Conservation (phyloP, 1,140 invertebrate genomes). For the Tetranychus cinnabarinus region DNA sequence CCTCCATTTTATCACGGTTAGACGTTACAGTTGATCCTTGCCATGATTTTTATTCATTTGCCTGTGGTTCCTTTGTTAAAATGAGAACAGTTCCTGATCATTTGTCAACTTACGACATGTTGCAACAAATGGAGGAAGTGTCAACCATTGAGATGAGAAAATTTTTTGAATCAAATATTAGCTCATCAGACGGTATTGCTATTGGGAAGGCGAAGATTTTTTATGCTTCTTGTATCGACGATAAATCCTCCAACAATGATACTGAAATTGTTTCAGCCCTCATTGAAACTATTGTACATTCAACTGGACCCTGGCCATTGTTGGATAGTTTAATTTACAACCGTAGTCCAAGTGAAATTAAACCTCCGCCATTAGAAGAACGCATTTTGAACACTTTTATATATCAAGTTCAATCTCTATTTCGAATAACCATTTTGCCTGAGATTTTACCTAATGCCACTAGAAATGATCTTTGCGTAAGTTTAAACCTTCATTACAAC, state of each 20-base stretch:
- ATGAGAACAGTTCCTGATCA: conserved; percentile 23
- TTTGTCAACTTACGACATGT: conserved; percentile 19
- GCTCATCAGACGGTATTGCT: conserved; percentile 17
- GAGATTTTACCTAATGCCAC: neutral
- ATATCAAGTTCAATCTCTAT: conserved; percentile 27
- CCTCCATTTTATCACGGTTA: conserved; percentile 1
- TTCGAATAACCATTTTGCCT: conserved; percentile 26
- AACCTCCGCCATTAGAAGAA: conserved; percentile 15
- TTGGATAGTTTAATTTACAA: conserved; percentile 12
- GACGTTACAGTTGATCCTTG: conserved; percentile 25
- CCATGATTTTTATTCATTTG: conserved; percentile 41
- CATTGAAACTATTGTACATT: conserved; percentile 16
- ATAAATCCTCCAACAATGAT: conserved; percentile 12
- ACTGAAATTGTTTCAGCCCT: conserved; percentile 18
- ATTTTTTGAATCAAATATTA: conserved; percentile 7
- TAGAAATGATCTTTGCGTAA: neutral
- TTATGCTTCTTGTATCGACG: conserved; percentile 29
- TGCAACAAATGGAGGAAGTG: conserved; percentile 26
- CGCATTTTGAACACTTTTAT: conserved; percentile 25
- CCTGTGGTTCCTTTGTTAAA: conserved; percentile 29
- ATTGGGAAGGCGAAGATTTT: conserved; percentile 25
- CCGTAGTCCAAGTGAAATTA: neutral
- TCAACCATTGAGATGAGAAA: conserved; percentile 23
- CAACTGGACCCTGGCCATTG: conserved; percentile 26
- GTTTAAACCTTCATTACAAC: neutral